Conservation (phyloP, 2,797 vertebrate species). For the Tapera naevia region DNA sequence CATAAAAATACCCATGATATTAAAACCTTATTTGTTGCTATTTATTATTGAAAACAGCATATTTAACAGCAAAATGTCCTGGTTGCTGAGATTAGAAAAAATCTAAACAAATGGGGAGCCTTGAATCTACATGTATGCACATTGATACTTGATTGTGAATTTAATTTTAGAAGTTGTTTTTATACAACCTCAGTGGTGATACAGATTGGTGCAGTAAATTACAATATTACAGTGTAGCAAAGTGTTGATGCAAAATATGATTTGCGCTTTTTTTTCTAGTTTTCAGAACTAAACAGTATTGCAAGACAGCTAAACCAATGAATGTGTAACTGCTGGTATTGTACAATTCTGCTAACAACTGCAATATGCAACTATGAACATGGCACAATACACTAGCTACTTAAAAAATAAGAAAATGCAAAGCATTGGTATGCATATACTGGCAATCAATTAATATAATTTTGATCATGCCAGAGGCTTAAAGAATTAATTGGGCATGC, state of each 20-base stretch:
- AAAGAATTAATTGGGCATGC: slow-evolving; percentile 60
- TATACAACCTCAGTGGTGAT: slow-evolving; percentile 72
- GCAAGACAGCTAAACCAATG: slow-evolving; percentile 72
- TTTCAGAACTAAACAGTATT: slow-evolving; percentile 74
- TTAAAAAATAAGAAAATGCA: slow-evolving; percentile 57
- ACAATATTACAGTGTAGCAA: slow-evolving; percentile 69
- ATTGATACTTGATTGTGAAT: slow-evolving; percentile 80
- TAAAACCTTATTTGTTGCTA: not conserved
- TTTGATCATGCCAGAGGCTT: slow-evolving; percentile 67
- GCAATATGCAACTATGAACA: slow-evolving; percentile 68
- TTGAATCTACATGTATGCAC: slow-evolving; percentile 77
- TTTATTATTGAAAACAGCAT: slow-evolving; percentile 43
- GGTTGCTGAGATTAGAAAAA: slow-evolving; percentile 43
- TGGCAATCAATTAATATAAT: slow-evolving; percentile 55
- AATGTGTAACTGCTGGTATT: slow-evolving; percentile 69
- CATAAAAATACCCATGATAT: not conserved
- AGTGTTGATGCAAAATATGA: slow-evolving; percentile 67
- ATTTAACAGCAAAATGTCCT: slow-evolving; percentile 39
- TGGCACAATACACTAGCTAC: slow-evolving; percentile 62
- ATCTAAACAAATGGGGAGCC: slow-evolving; percentile 76
- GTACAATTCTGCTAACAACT: slow-evolving; percentile 67
- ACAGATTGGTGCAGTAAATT: slow-evolving; percentile 69
- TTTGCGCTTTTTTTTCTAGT: slow-evolving; percentile 67
- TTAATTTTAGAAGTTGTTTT: slow-evolving; percentile 71
- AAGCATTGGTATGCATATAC: slow-evolving; percentile 63